phyloP scores from a whole-genome alignment of 1,140 invertebrate species.

The Drosophila leontia region DNA sequence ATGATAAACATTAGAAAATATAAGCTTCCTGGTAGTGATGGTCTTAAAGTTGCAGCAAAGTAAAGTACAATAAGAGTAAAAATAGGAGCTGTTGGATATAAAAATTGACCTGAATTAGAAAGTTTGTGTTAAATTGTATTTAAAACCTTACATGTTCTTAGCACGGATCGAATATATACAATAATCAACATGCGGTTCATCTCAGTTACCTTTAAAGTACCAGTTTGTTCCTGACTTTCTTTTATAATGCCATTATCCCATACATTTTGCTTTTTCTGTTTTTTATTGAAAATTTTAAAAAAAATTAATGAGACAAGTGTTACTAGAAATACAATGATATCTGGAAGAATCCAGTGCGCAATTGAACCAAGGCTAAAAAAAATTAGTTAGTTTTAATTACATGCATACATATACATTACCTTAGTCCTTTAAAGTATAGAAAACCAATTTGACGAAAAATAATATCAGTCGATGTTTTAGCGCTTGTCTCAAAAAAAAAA shows the following conservation, averaged over 20 bases:
- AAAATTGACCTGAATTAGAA: not conserved
- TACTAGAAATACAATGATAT: constrained; percentile 86
- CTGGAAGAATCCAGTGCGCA: constrained; percentile 87
- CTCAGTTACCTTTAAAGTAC: constrained; percentile 40
- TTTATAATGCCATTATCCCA: constrained; percentile 71
- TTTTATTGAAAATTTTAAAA: constrained; percentile 40
- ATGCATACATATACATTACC: constrained; percentile 25
- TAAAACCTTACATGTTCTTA: constrained; percentile 54
- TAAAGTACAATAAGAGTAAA: constrained; percentile 89
- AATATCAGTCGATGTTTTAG: not conserved
- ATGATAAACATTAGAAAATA: constrained; percentile 94
- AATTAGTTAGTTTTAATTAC: not conserved
- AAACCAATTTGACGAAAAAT: constrained; percentile 57
- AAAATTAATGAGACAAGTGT: constrained; percentile 85
- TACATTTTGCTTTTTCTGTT: constrained; percentile 2
- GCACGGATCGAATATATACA: constrained; percentile 49
- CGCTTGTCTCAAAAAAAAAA: constrained; percentile 7
- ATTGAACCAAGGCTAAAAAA: constrained; percentile 29
- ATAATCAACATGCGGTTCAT: constrained; percentile 57
- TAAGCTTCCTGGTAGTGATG: constrained; percentile 91
- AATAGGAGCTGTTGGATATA: constrained; percentile 88
- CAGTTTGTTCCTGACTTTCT: constrained; percentile 72
- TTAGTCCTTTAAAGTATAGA: constrained; percentile 31
- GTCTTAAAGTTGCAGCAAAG: constrained; percentile 90
- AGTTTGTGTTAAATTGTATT: not conserved